Evolutionary conservation across 1,140 invertebrate genomes (phyloP).

Genomic region (Mizuhopecten yessoensis): DNA sequence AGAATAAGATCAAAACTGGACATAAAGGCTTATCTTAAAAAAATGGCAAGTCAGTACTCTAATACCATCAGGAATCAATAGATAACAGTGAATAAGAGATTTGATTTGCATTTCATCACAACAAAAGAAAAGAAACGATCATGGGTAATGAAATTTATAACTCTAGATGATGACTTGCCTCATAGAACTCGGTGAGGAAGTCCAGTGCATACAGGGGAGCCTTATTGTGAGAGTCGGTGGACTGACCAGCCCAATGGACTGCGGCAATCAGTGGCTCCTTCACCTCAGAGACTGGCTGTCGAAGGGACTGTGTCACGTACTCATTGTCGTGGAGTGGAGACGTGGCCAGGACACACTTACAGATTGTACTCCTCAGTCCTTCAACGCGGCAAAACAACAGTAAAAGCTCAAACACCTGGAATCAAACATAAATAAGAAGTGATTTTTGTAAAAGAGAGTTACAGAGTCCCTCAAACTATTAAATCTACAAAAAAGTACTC

Average conservation of each 20-base stretch:
- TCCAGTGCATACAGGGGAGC: constrained; percentile 72
- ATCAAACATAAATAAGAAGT: no score
- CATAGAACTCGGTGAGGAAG: constrained; percentile 76
- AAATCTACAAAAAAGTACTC: no score
- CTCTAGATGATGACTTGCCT: constrained; percentile 62
- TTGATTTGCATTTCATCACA: no score
- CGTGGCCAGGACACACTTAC: constrained; percentile 68
- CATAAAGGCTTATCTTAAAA: no score
- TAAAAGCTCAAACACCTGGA: constrained; percentile 78
- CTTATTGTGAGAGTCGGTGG: constrained; percentile 63
- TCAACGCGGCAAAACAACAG: constrained; percentile 72
- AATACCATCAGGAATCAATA: no score
- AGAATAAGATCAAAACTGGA: no score
- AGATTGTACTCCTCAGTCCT: constrained; percentile 67
- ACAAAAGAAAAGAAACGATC: no score
- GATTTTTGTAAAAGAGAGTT: no score
- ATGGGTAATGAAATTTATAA: no score
- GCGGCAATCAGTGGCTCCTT: constrained; percentile 72
- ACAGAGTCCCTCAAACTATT: no score
- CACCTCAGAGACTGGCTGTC: constrained; percentile 62
- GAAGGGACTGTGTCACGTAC: constrained; percentile 53
- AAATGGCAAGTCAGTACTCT: no score
- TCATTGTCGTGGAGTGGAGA: constrained; percentile 60
- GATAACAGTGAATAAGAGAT: no score
- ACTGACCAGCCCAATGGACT: constrained; percentile 75